phyloP scores from a whole-genome alignment of 2,113 vertebrate species.

The Columbina picui region DNA sequence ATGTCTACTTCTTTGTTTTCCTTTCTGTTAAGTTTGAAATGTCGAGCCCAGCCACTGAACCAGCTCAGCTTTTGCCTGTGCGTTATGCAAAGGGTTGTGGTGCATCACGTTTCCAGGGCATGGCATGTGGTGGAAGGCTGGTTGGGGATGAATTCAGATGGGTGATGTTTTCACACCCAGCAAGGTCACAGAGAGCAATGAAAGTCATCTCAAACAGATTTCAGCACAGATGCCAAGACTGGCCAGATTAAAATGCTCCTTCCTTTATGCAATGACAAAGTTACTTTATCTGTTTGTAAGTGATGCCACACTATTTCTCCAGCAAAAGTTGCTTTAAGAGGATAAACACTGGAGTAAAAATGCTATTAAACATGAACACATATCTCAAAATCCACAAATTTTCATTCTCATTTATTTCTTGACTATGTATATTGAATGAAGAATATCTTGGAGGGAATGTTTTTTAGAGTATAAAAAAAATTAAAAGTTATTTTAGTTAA shows the following conservation, averaged over 20 bases:
- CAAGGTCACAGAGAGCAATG: slow-evolving; percentile 15
- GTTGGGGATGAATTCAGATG: slow-evolving; percentile 4
- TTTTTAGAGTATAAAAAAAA: neutral
- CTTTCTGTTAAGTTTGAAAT: neutral
- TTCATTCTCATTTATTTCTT: neutral
- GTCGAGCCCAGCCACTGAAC: neutral
- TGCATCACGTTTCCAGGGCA: neutral
- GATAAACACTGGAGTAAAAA: neutral
- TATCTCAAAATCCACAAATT: neutral
- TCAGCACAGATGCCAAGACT: slow-evolving; percentile 4
- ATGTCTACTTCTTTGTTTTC: neutral
- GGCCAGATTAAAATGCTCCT: neutral
- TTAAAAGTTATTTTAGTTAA: neutral
- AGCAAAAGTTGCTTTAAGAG: neutral
- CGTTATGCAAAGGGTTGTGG: neutral
- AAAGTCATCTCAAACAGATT: slow-evolving; percentile 36
- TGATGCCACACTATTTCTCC: neutral
- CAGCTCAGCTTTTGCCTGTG: neutral
- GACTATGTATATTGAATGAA: neutral
- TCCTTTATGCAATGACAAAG: neutral
- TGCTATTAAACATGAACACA: neutral
- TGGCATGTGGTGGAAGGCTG: neutral
- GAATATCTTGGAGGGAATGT: rapidly evolving
- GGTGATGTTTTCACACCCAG: neutral
- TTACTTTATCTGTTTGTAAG: neutral